Percentiles rank a stretch among this genome's conserved stretches.
phyloP scores from a whole-genome alignment of 2,888 invertebrate species.

The Podabrus alpinus region DNA sequence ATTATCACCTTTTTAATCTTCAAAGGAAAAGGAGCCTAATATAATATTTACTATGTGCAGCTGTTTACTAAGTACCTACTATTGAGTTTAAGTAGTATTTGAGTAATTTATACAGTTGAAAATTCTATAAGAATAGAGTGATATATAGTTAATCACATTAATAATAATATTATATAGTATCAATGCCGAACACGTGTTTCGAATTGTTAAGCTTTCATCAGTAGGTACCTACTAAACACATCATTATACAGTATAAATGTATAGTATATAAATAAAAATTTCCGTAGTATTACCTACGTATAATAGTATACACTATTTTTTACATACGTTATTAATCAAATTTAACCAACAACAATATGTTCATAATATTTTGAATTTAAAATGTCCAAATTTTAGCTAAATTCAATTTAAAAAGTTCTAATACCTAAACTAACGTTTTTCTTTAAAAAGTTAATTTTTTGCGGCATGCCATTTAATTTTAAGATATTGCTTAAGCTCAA shows the following conservation, averaged over 20 bases:
- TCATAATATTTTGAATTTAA: neutral
- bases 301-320: neutral
- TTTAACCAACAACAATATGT: neutral
- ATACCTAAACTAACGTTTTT: neutral
- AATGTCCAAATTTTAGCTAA: neutral
- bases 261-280: neutral
- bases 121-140: neutral
- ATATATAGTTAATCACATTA: neutral
- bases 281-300: neutral
- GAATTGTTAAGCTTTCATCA: neutral
- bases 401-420: neutral
- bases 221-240: neutral
- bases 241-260: neutral
- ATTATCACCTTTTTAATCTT: no score
- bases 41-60: no score
- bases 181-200: neutral
- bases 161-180: neutral
- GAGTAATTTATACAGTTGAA: neutral
- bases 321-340: neutral
- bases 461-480: neutral
- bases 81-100: no score
- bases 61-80: no score
- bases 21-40: no score
- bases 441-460: neutral
- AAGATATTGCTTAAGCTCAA: neutral